Evolutionary conservation across 2,113 vertebrate species (phyloP).

Genomic region (Mastomys natalensis): DNA sequence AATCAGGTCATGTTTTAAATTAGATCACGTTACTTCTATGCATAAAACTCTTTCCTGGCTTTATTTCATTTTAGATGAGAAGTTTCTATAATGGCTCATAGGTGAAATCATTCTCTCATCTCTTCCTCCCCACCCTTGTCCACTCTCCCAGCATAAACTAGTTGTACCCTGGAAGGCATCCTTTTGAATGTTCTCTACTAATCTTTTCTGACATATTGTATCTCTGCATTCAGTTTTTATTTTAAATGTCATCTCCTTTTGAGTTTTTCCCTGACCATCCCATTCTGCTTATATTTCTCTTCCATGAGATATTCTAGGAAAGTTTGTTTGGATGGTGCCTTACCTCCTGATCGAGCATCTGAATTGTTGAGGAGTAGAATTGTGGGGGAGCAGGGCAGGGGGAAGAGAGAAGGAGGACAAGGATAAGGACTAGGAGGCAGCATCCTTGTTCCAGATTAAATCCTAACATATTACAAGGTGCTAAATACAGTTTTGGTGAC

Average conservation of each 20-base stretch:
- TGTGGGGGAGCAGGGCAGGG: too few species aligned
- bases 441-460: neutral
- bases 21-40: neutral
- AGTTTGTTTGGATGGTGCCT: neutral
- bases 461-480: neutral
- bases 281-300: too few species aligned
- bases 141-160: fast-evolving
- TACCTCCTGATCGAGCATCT: neutral
- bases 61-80: neutral
- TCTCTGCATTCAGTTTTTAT: neutral
- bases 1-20: neutral
- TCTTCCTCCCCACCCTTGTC: neutral
- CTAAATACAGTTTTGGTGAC: neutral
- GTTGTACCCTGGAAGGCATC: fast-evolving
- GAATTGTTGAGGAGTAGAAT: neutral
- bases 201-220: neutral
- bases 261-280: neutral
- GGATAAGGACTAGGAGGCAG: neutral
- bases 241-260: neutral
- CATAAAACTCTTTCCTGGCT: neutral
- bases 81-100: neutral
- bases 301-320: neutral
- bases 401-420: too few species aligned
- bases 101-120: neutral
- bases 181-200: neutral